phyloP scores from a whole-genome alignment of 2,113 vertebrate species.

The Charadrius vociferus region DNA sequence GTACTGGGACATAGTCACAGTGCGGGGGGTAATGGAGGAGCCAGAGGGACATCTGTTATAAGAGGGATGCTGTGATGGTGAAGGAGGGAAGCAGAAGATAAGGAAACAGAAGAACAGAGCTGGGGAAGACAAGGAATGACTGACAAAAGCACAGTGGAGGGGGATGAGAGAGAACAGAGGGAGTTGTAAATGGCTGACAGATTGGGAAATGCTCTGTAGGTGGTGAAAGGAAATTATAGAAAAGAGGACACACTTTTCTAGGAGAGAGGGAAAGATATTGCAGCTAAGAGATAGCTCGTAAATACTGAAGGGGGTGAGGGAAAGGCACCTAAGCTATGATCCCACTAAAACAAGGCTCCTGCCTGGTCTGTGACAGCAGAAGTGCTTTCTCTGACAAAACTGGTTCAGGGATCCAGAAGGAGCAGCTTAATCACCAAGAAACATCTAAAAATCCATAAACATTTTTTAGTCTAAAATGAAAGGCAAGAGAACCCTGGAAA shows the following conservation, averaged over 20 bases:
- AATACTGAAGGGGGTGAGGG: neutral
- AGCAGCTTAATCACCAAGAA: neutral
- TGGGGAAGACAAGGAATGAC: neutral
- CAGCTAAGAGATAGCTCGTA: neutral
- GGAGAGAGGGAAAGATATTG: neutral
- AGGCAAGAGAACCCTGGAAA: neutral
- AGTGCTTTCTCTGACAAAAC: neutral
- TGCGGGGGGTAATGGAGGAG: neutral
- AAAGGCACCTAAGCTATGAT: neutral
- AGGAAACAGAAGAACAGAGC: neutral
- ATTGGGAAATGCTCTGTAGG: slow-evolving; percentile 26
- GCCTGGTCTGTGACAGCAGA: neutral
- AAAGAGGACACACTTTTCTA: slow-evolving; percentile 4
- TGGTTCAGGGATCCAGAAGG: neutral
- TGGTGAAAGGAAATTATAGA: slow-evolving; percentile 35
- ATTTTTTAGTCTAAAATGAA: neutral
- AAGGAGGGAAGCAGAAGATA: neutral
- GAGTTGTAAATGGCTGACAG: slow-evolving; percentile 37
- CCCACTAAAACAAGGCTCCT: neutral
- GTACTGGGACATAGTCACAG: neutral
- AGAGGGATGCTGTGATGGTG: neutral
- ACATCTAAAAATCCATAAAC: neutral
- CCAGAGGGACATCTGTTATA: neutral
- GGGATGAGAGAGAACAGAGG: slow-evolving; percentile 33
- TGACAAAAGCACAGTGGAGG: slow-evolving; percentile 53